A percentile compares a stretch with the other conserved stretches of the same genome.
phyloP scores from a whole-genome alignment of 2,888 invertebrate species.

The Ceriagrion tenellum region DNA sequence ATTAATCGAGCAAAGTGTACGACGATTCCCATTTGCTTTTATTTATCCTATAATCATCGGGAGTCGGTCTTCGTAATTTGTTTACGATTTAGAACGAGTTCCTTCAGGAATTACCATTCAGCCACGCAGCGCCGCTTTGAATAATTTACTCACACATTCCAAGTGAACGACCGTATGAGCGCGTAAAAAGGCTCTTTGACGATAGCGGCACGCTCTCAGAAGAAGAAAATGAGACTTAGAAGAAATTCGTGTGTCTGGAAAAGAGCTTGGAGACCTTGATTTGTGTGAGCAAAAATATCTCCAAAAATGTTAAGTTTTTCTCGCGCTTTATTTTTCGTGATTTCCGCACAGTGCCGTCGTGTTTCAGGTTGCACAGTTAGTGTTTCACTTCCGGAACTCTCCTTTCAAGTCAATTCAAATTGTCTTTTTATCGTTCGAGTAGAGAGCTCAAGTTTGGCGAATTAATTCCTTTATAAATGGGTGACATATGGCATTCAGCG shows the following conservation, averaged over 20 bases:
- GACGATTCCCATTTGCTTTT: background rate
- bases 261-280: background rate
- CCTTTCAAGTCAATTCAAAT: too few species aligned
- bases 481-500: too few species aligned
- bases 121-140: background rate
- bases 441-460: too few species aligned
- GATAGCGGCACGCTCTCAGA: background rate
- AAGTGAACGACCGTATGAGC: background rate
- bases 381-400: too few species aligned
- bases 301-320: background rate
- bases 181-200: background rate
- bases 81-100: background rate
- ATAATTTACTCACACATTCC: constrained; percentile 25
- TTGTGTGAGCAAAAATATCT: background rate
- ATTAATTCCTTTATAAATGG: too few species aligned
- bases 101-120: constrained; percentile 11
- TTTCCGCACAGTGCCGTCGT: too few species aligned
- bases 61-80: background rate
- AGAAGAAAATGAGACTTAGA: background rate
- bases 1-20: background rate
- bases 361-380: too few species aligned
- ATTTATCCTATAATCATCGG: background rate
- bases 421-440: too few species aligned
- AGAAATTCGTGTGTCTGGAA: background rate
- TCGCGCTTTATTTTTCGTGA: too few species aligned